A percentile compares a stretch with the other conserved stretches of the same genome.
phyloP scores from a whole-genome alignment of 2,113 vertebrate genomes.

The Lonchura striata region DNA sequence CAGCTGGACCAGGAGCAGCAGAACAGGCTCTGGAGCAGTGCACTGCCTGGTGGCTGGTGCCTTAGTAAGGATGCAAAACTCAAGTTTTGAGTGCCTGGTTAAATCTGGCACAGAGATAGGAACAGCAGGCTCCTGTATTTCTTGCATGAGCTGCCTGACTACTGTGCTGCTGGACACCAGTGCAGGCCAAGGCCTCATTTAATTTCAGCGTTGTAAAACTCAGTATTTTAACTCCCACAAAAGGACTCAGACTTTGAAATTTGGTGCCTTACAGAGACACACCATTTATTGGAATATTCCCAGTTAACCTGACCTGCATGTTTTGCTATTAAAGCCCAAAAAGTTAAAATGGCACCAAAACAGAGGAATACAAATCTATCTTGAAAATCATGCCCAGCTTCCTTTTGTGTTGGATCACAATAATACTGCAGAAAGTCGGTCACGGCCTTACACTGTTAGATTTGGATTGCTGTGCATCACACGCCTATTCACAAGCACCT shows the following conservation, averaged over 20 bases:
- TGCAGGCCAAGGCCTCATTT: not conserved
- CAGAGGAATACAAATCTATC: not conserved
- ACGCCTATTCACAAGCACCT: conserved; percentile 56
- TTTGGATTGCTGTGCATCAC: conserved; percentile 52
- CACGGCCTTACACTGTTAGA: not conserved
- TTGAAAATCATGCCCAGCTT: not conserved
- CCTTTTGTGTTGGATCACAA: conserved; percentile 38
- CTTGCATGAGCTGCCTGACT: not conserved
- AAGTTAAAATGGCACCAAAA: not conserved
- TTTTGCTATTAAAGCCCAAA: not conserved
- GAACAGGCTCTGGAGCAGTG: not conserved
- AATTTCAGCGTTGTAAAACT: not conserved
- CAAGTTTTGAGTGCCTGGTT: not conserved
- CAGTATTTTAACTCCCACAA: not conserved
- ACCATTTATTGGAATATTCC: not conserved
- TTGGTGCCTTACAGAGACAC: not conserved
- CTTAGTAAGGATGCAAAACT: not conserved
- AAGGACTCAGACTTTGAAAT: not conserved
- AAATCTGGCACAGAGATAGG: not conserved
- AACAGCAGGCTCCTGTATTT: not conserved
- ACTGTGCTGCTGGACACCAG: not conserved
- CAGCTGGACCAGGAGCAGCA: not conserved
- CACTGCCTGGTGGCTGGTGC: not conserved
- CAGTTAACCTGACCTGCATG: not conserved
- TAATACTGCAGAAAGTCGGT: conserved; percentile 21